Percentiles rank a stretch among this genome's conserved stretches.
Evolutionary conservation across 1,140 invertebrate genomes (phyloP).

Genomic region (Bilobella aurantiaca): DNA sequence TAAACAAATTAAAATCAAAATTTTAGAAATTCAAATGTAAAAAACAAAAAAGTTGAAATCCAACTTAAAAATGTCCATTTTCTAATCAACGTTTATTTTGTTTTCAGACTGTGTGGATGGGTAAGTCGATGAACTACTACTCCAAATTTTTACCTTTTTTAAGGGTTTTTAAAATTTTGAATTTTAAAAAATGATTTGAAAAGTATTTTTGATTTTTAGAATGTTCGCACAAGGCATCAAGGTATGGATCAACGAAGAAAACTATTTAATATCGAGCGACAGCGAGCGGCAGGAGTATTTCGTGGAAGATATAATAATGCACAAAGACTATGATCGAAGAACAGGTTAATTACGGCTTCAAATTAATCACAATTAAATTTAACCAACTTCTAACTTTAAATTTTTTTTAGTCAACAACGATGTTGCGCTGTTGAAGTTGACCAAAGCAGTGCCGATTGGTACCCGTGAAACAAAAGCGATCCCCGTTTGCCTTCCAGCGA

Average conservation of each 20-base stretch:
- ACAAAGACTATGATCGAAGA: neutral
- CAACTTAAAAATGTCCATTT: neutral
- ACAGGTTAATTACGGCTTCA: neutral
- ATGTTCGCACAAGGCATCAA: neutral
- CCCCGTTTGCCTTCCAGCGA: conserved; percentile 24
- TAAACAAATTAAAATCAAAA: neutral
- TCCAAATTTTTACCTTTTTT: neutral
- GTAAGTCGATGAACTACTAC: neutral
- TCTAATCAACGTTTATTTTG: neutral
- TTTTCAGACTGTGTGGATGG: neutral
- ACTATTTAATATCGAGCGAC: neutral
- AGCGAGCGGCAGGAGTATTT: neutral
- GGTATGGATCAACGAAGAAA: neutral
- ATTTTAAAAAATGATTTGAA: neutral
- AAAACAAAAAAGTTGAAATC: too few relatives aligned
- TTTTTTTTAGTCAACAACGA: conserved; percentile 11
- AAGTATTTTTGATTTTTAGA: neutral
- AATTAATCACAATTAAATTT: neutral
- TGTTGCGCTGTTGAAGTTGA: conserved; percentile 5
- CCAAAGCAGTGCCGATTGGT: conserved; percentile 11
- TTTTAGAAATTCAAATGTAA: neutral
- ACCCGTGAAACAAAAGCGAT: conserved; percentile 1
- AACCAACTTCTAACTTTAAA: neutral
- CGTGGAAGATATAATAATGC: neutral
- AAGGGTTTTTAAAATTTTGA: neutral